Evolutionary conservation across 2,888 invertebrate genomes (phyloP).

Genomic region (Heteropelma amictum): DNA sequence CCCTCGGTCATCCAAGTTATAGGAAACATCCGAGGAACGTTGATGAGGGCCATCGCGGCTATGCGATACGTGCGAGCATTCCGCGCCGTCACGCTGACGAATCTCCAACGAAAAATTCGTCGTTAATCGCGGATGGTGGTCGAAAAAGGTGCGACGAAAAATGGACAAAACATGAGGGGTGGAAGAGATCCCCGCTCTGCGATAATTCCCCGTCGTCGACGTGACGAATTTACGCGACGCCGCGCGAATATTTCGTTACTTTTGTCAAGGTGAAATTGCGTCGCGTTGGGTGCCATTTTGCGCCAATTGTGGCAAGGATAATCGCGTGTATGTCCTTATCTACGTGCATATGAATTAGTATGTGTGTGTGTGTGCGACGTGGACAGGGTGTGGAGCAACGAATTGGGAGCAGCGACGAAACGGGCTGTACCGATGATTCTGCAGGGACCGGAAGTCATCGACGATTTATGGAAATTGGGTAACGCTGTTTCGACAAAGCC

Average conservation of each 20-base stretch:
- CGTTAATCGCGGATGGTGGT: no score
- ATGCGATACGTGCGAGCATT: no score
- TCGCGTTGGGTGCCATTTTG: not conserved
- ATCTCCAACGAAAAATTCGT: no score
- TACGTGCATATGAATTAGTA: not conserved
- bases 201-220: not conserved
- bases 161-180: not conserved
- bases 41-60: no score
- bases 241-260: conserved; percentile 2
- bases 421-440: conserved; percentile 1
- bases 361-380: not conserved
- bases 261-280: not conserved
- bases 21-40: no score
- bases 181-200: not conserved
- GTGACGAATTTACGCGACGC: not conserved
- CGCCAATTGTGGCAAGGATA: not conserved
- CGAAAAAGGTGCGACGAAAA: not conserved
- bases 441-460: conserved; percentile 51
- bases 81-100: no score
- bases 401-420: not conserved
- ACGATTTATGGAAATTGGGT: conserved; percentile 57
- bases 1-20: no score
- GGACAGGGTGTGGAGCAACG: not conserved
- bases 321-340: no score
- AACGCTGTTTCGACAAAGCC: conserved; percentile 46